phyloP scores from a whole-genome alignment of 2,888 invertebrate species.

The Melanotus villosus region DNA sequence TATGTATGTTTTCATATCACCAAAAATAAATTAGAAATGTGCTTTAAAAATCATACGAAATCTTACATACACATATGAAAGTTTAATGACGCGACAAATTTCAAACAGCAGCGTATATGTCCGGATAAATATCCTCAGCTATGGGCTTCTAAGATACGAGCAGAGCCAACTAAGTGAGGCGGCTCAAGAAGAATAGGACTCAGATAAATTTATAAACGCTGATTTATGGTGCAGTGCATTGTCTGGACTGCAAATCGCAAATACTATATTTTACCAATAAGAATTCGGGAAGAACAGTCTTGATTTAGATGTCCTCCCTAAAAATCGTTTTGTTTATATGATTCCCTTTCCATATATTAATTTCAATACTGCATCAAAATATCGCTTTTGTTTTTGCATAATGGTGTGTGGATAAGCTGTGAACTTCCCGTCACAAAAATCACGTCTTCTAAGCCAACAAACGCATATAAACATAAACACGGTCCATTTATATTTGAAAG shows the following conservation, averaged over 20 bases:
- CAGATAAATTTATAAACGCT: slow-evolving; percentile 67
- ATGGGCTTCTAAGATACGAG: slow-evolving; percentile 63
- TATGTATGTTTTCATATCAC: background rate
- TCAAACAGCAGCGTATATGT: slow-evolving; percentile 66
- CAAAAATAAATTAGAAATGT: background rate
- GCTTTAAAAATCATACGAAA: slow-evolving; percentile 9
- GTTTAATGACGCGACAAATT: slow-evolving; percentile 69
- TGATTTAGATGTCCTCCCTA: slow-evolving; percentile 15
- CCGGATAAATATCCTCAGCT: slow-evolving; percentile 66
- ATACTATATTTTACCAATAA: slow-evolving; percentile 25
- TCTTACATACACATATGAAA: slow-evolving; percentile 61
- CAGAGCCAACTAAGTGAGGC: slow-evolving; percentile 66
- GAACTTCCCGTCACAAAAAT: slow-evolving; percentile 5
- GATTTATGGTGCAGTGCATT: slow-evolving; percentile 65
- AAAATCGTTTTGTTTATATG: slow-evolving; percentile 22
- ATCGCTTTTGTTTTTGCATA: background rate
- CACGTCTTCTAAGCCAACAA: slow-evolving; percentile 23
- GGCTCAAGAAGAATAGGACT: slow-evolving; percentile 67
- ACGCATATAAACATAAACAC: slow-evolving; percentile 59
- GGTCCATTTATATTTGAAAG: slow-evolving; percentile 66
- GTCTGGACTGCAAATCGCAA: slow-evolving; percentile 59
- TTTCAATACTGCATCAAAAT: background rate
- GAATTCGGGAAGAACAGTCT: slow-evolving; percentile 40
- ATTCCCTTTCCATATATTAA: background rate
- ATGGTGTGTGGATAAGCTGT: background rate